Percentiles rank a stretch among this genome's conserved stretches.
Conservation (phyloP, 2,888 invertebrate species). For the Lasioglossum zephyrum region DNA sequence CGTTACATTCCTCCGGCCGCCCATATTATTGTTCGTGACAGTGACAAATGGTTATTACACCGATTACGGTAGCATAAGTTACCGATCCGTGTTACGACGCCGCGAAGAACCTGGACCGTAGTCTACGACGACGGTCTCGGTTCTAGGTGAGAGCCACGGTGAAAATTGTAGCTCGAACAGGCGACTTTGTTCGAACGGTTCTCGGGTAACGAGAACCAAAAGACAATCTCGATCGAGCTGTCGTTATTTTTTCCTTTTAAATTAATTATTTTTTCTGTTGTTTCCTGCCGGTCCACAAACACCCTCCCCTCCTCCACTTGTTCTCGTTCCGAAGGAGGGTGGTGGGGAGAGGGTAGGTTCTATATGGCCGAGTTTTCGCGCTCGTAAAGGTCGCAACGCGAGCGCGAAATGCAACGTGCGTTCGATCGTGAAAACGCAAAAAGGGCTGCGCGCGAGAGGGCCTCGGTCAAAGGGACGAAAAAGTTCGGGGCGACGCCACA, state of each 20-base stretch:
- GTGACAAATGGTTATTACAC: conserved; percentile 56
- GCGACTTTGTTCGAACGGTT: neutral
- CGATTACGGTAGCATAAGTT: conserved; percentile 39
- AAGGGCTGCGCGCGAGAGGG: conserved; percentile 11
- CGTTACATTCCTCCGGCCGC: conserved; percentile 31
- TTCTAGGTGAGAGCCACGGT: neutral
- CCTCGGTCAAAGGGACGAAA: conserved; percentile 4
- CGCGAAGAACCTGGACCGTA: neutral
- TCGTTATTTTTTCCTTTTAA: conserved; percentile 1
- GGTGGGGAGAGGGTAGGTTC: neutral
- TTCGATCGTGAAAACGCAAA: conserved; percentile 38
- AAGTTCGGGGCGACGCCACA: conserved; percentile 41
- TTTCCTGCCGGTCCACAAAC: conserved; percentile 17
- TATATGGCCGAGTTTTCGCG: conserved; percentile 28
- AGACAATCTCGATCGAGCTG: neutral
- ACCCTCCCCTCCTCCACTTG: neutral
- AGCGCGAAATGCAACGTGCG: conserved; percentile 68
- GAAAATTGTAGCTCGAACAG: neutral
- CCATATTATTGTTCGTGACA: conserved; percentile 51
- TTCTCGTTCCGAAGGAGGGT: neutral
- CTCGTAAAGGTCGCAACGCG: conserved; percentile 61
- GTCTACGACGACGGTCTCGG: neutral
- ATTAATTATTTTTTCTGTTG: conserved; percentile 29
- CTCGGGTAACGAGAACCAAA: neutral
- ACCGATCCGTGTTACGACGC: neutral